phyloP scores from a whole-genome alignment of 1,140 invertebrate genomes.

The Macrobrachium rosenbergii region DNA sequence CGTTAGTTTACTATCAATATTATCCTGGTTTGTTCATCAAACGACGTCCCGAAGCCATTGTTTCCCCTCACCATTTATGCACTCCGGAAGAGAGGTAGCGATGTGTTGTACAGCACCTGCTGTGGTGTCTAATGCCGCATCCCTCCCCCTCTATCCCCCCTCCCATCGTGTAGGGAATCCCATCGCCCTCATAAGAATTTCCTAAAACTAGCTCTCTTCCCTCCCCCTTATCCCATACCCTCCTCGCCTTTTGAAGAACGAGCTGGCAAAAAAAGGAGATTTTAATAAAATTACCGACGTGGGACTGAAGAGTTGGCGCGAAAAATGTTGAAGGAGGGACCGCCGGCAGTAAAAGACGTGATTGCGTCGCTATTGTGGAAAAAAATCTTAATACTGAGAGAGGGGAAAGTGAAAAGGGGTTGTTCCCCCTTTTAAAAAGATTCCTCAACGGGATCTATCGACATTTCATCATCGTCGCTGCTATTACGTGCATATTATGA shows the following conservation, averaged over 20 bases:
- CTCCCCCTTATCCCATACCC: background rate
- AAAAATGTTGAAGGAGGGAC: slow-evolving; percentile 37
- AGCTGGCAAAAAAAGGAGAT: slow-evolving; percentile 36
- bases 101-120: no score
- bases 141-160: background rate
- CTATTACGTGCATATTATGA: background rate
- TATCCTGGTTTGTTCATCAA: no score
- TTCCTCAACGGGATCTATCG: background rate
- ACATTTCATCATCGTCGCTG: background rate
- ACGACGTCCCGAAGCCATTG: no score
- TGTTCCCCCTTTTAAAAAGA: background rate
- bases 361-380: slow-evolving; percentile 55
- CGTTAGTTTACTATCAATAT: no score
- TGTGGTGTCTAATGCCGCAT: no score
- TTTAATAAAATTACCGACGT: slow-evolving; percentile 60
- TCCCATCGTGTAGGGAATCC: background rate
- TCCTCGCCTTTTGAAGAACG: slow-evolving; percentile 39
- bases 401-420: slow-evolving; percentile 7
- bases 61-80: no score
- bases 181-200: background rate
- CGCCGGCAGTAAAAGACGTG: slow-evolving; percentile 36
- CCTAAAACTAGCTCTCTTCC: background rate
- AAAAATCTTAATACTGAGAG: slow-evolving; percentile 61
- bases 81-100: no score
- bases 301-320: slow-evolving; percentile 60